Evolutionary conservation across 2,888 invertebrate genomes (phyloP).

Genomic region (Globia sparganii): DNA sequence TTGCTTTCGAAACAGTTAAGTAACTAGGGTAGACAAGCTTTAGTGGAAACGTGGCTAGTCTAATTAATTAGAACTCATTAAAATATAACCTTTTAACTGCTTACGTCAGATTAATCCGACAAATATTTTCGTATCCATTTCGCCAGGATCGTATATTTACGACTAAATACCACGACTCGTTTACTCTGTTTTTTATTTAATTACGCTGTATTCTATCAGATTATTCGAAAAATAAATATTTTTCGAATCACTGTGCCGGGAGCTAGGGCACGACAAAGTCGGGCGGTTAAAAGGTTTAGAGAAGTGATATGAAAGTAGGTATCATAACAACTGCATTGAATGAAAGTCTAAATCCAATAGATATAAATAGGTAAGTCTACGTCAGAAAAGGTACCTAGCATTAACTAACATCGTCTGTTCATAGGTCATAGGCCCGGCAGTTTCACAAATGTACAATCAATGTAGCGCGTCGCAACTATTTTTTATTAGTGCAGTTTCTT

Average conservation of each 20-base stretch:
- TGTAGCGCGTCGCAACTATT: neutral
- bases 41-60: neutral
- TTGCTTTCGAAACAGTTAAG: conserved; percentile 34
- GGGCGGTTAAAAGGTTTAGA: too few relatives aligned
- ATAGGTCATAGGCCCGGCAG: neutral
- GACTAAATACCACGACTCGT: too few relatives aligned
- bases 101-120: too few relatives aligned
- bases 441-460: neutral
- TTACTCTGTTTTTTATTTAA: too few relatives aligned
- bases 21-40: neutral
- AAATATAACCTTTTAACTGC: too few relatives aligned
- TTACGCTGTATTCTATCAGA: too few relatives aligned
- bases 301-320: neutral
- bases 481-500: too few relatives aligned
- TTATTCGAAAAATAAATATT: too few relatives aligned
- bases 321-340: neutral
- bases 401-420: neutral
- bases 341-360: neutral
- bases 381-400: neutral
- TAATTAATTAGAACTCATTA: neutral
- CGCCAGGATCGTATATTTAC: too few relatives aligned
- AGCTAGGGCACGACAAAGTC: too few relatives aligned
- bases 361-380: neutral
- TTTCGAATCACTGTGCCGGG: too few relatives aligned
- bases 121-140: too few relatives aligned